phyloP scores from a whole-genome alignment of 2,113 vertebrate species.

The Puma concolor region DNA sequence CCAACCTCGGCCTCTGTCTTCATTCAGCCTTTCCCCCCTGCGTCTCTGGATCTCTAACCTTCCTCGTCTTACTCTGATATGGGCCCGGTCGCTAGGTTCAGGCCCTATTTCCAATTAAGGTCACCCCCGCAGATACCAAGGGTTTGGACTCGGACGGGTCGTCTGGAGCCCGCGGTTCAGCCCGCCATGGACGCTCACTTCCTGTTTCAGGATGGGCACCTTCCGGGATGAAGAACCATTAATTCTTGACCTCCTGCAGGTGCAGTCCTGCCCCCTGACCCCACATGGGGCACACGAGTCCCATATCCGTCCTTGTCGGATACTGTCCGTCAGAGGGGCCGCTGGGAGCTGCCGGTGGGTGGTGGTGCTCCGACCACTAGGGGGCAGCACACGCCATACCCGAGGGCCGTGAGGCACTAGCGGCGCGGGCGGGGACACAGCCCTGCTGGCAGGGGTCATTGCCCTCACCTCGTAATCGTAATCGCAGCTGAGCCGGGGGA shows the following conservation, averaged over 20 bases:
- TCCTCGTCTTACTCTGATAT: not conserved
- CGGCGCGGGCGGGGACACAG: fast-evolving
- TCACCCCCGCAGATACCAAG: not conserved
- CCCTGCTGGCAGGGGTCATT: not conserved
- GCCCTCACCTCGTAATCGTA: fast-evolving
- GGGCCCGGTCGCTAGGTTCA: not conserved
- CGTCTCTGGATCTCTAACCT: not conserved
- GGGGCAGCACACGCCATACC: too few relatives aligned
- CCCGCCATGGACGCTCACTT: not conserved
- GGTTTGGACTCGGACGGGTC: not conserved
- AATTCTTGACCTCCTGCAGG: not conserved
- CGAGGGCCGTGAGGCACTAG: fast-evolving
- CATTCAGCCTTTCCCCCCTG: fast-evolving
- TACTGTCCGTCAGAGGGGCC: not conserved
- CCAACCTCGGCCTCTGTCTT: not conserved
- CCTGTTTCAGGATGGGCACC: too few relatives aligned
- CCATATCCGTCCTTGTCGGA: not conserved
- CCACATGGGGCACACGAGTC: fast-evolving
- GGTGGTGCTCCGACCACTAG: not conserved
- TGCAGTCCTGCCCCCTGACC: not conserved
- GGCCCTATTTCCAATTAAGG: not conserved
- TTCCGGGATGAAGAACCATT: not conserved
- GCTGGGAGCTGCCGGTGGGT: fast-evolving
- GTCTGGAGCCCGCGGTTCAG: not conserved
- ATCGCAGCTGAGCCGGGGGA: too few relatives aligned